Conservation (phyloP, 2,113 vertebrate genomes). For the Tachysurus fulvidraco region DNA sequence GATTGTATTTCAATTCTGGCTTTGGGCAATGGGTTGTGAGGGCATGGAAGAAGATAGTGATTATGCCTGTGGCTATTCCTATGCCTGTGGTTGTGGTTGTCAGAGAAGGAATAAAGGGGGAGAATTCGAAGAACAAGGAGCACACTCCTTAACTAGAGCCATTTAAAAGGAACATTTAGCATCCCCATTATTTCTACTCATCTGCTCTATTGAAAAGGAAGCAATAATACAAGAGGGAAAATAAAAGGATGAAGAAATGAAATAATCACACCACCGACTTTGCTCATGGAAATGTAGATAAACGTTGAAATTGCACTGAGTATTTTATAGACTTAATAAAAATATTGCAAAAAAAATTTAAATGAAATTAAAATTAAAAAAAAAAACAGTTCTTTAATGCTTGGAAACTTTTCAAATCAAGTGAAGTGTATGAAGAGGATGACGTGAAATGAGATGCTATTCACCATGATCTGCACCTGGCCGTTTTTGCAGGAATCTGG, state of each 20-base stretch:
- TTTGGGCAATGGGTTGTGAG: conserved; percentile 41
- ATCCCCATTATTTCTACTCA: not conserved
- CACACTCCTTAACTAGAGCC: not conserved
- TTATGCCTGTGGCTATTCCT: conserved; percentile 59
- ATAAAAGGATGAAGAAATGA: not conserved
- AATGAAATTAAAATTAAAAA: too few relatives aligned
- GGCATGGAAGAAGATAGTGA: conserved; percentile 38
- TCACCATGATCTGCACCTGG: conserved; percentile 99
- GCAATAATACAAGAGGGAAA: not conserved
- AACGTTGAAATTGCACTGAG: not conserved
- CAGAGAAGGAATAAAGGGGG: not conserved
- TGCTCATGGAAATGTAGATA: not conserved
- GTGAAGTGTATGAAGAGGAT: conserved; percentile 44
- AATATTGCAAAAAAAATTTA: too few relatives aligned
- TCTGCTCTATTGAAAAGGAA: not conserved
- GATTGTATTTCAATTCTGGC: not conserved
- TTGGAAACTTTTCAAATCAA: not conserved
- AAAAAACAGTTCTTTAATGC: not conserved
- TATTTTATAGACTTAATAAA: not conserved
- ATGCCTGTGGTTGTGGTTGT: conserved; percentile 55
- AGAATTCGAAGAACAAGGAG: conserved; percentile 45
- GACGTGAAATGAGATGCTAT: conserved; percentile 75
- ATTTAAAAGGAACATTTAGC: not conserved
- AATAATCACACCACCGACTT: not conserved
- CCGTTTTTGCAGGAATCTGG: conserved; percentile 98